Base-by-base conservation (phyloP, 2,888 invertebrate genomes). In the Brachypterus glaber region DNA sequence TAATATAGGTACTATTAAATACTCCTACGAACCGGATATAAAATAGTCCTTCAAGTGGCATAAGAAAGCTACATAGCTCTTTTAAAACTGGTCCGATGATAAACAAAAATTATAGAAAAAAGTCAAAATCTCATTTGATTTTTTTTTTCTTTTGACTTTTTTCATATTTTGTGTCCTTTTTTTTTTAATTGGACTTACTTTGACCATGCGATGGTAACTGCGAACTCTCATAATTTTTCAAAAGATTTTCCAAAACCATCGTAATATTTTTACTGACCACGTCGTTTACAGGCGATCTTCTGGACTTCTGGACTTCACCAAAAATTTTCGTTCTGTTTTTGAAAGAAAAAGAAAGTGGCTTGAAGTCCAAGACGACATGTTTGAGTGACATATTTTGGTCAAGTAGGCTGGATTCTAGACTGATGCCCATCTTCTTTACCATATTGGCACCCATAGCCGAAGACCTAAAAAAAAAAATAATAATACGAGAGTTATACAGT, bases 141-240 rank as follows among this genome's bases (percentile, higher is more conserved):
- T n/a, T n/a, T n/a, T n/a, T n/a, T n/a, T n/a, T n/a, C n/a, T n/a
- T n/a, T n/a, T n/a, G n/a, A n/a, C n/a, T n/a, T n/a, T n/a, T n/a
- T n/a, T n/a, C n/a, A n/a, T n/a, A n/a, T n/a, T n/a, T n/a, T n/a
- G n/a, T n/a, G n/a, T n/a, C n/a, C n/a, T n/a, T n/a, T n/a, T n/a
- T n/a, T n/a, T n/a, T n/a, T n/a, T n/a, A n/a, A n/a, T n/a, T n/a
- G n/a, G n/a, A 37, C 39, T 36, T 63, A 87, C 88, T 89, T 76
- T 82, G 79, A 29, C 84, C 86, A 58, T 88, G 87, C n/a, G 86
- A 86, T 3, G 91, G 90, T 45, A 89, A 67, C 57, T 89, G 88
- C 15, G 86, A 88, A 59, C 85, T 87, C 62, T 91, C 90, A 60
- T 91, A 91, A 63, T 89, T 84, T 67, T 89, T 86, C 51, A 91